Evolutionary conservation across 2,113 vertebrate genomes (phyloP).

Genomic region (Prionailurus viverrinus): DNA sequence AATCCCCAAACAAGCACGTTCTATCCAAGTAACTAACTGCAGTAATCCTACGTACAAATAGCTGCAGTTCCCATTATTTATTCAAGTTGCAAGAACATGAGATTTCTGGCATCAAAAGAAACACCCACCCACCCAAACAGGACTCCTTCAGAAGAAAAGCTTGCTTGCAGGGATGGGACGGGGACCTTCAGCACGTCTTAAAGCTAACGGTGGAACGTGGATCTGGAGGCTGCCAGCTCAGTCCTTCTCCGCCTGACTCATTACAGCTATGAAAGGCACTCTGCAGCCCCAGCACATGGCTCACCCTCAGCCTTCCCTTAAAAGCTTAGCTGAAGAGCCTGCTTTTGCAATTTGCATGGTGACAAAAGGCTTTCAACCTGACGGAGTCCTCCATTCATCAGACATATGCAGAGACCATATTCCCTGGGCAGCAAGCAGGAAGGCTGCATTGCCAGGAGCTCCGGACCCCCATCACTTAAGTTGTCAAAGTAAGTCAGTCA

Average conservation of each 20-base stretch:
- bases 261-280: rapidly evolving
- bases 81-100: neutral
- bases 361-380: neutral
- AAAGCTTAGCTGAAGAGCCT: rapidly evolving
- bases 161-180: neutral
- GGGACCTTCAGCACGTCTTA: neutral
- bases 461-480: neutral
- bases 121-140: neutral
- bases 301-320: neutral
- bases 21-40: neutral
- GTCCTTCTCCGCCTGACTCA: neutral
- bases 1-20: neutral
- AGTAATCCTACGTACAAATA: neutral
- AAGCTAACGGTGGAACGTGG: neutral
- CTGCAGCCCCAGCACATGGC: rapidly evolving
- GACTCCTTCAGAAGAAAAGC: no score
- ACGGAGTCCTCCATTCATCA: neutral
- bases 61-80: no score
- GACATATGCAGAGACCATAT: rapidly evolving
- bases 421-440: neutral
- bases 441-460: neutral
- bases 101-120: neutral
- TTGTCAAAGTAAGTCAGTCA: no score
- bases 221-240: neutral
- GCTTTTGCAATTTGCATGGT: neutral